Evolutionary conservation across 2,888 invertebrate species (phyloP), one percentile per base, ranked within the genome.

Genomic region (Asteroscopus sphinx): DNA sequence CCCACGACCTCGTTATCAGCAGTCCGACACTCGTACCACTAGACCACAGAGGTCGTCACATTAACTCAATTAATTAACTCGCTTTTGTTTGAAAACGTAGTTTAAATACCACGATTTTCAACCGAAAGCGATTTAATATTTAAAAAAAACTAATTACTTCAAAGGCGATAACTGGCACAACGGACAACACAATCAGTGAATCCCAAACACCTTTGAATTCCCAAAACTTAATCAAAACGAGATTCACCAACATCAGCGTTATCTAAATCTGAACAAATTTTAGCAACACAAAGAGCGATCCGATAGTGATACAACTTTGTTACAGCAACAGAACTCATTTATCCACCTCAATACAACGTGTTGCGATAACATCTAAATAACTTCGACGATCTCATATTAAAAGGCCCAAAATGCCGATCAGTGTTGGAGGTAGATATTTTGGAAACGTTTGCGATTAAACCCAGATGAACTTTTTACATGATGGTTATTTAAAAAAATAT

Each of bases 281-380:
- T 55, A 59, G 62, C 66, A 62, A 51, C 70, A 83, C 83, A 83
- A 82, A 74, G 66, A 76, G 72, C 67, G 68, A 73, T 60, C 60
- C 60, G 71, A 80, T 80, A 78, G 74, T 69, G 79, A 73, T 66
- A 69, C 70, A 85, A 88, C 79, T 86, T 87, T 77, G 76, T 79
- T 82, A 79, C 69, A 78, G 57, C 16, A 47, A 76, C 68, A 76
- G 83, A 88, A 83, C 90, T 89, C 88, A 88, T 91, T 91, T 90
- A 87, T 91, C 81, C 88, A 90, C 89, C 90, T 92, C 91, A 91
- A 88, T 91, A 89, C 90, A 90, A 86, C 82, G 79, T 64, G 75
- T 35, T 58, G 35, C 21, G 91, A 91, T 91, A 85, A 45, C 56
- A 92, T 92, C 91, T 91, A 82, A 90, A 90, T 82, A 85, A 81